Conservation (phyloP, 2,113 vertebrate genomes). For the Otocyon megalotis region DNA sequence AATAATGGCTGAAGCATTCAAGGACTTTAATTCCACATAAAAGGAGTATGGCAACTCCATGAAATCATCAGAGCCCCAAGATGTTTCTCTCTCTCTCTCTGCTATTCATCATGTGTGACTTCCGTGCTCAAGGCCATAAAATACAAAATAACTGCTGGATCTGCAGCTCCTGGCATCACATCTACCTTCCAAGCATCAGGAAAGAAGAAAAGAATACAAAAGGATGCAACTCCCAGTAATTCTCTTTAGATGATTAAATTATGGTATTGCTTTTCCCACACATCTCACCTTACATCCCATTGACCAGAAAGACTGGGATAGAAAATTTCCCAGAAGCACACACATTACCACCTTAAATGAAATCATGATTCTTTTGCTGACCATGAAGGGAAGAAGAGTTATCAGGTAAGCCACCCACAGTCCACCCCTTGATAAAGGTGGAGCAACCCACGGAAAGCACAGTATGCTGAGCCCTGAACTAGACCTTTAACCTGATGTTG, state of each 20-base stretch:
- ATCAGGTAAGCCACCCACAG: neutral
- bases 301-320: neutral
- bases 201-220: neutral
- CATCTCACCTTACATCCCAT: neutral
- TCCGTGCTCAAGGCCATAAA: neutral
- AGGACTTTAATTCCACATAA: neutral
- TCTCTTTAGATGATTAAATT: neutral
- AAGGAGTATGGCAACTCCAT: neutral
- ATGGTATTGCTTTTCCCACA: neutral
- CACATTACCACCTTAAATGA: neutral
- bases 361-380: neutral
- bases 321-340: neutral
- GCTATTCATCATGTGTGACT: neutral
- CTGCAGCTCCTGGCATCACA: neutral
- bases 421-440: neutral
- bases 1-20: neutral
- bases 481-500: neutral
- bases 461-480: neutral
- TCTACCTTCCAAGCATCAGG: neutral
- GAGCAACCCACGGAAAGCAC: neutral
- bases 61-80: neutral
- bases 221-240: neutral
- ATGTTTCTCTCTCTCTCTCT: neutral
- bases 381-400: neutral
- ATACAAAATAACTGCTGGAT: neutral